Evolutionary conservation across 2,888 invertebrate species (phyloP).

Genomic region (Mythimna ferrago): DNA sequence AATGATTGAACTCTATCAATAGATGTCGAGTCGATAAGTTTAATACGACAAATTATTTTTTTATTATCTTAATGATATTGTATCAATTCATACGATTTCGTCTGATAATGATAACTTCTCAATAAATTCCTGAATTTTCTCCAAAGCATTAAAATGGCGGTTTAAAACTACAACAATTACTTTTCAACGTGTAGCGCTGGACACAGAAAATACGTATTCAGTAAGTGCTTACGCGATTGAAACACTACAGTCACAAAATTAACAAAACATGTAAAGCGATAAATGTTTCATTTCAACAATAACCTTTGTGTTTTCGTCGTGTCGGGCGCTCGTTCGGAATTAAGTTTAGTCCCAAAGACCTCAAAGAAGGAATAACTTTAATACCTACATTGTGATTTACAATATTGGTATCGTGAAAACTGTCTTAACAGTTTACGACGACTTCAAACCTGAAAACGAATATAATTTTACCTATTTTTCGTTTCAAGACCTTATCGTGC

Average conservation of each 20-base stretch:
- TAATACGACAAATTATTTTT: conserved; percentile 40
- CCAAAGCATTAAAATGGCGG: conserved; percentile 9
- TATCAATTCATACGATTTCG: background rate
- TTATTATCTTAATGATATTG: conserved; percentile 18
- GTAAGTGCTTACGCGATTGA: conserved; percentile 10
- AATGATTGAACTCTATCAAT: conserved; percentile 20
- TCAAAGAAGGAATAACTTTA: conserved; percentile 31
- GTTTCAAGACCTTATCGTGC: conserved; percentile 35
- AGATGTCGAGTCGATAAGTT: conserved; percentile 35
- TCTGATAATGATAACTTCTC: background rate
- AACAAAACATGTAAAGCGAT: conserved; percentile 55
- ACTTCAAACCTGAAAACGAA: conserved; percentile 13
- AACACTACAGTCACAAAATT: conserved; percentile 43
- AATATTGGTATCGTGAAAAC: conserved; percentile 36
- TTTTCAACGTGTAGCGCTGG: conserved; percentile 18
- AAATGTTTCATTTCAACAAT: conserved; percentile 54
- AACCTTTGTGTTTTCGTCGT: conserved; percentile 44
- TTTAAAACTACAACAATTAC: conserved; percentile 7
- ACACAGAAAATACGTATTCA: too few species aligned
- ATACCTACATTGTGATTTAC: conserved; percentile 14
- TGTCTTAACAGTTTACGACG: conserved; percentile 21
- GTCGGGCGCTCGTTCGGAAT: conserved; percentile 29
- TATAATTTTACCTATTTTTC: conserved; percentile 6
- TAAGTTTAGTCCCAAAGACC: conserved; percentile 20
- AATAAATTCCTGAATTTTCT: conserved; percentile 9